Percentiles rank a stretch among this genome's conserved stretches.
Evolutionary conservation across 2,888 invertebrate species (phyloP).

Genomic region (Aquatica leii): DNA sequence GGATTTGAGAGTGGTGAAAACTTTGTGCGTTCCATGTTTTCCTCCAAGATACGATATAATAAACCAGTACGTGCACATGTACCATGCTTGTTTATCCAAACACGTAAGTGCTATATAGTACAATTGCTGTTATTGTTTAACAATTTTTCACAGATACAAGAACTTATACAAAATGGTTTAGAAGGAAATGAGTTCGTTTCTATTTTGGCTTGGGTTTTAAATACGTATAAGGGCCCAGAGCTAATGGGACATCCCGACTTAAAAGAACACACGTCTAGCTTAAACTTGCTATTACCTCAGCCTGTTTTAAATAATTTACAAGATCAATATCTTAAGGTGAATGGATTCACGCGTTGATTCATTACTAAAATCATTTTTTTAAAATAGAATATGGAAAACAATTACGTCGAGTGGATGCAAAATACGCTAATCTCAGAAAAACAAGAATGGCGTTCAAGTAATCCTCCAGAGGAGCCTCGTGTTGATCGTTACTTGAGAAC

Average conservation of each 20-base stretch:
- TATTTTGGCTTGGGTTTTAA: conserved; percentile 89
- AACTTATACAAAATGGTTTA: conserved; percentile 85
- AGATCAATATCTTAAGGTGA: conserved; percentile 78
- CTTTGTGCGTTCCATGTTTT: conserved; percentile 91
- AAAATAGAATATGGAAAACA: conserved; percentile 85
- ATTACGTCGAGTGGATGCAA: conserved; percentile 95
- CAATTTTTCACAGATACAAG: conserved; percentile 71
- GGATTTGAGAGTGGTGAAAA: conserved; percentile 90
- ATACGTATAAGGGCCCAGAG: conserved; percentile 88
- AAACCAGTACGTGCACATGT: conserved; percentile 87
- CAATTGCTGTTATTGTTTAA: neutral
- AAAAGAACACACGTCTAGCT: conserved; percentile 60
- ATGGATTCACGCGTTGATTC: conserved; percentile 14
- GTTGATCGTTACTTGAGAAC: conserved; percentile 88
- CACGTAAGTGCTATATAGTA: conserved; percentile 64
- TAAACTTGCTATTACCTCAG: conserved; percentile 80
- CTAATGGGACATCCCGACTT: conserved; percentile 89
- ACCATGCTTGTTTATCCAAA: conserved; percentile 70
- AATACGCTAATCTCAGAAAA: conserved; percentile 91
- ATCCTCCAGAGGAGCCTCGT: conserved; percentile 72
- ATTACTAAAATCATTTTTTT: too few relatives aligned
- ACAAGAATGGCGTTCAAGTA: conserved; percentile 88
- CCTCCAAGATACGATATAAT: conserved; percentile 95
- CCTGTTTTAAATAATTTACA: conserved; percentile 80
- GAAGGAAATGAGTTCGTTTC: conserved; percentile 98